A percentile compares a stretch with the other conserved stretches of the same genome.
Conservation (phyloP, 2,797 vertebrate species). For the Selene dorsalis region DNA sequence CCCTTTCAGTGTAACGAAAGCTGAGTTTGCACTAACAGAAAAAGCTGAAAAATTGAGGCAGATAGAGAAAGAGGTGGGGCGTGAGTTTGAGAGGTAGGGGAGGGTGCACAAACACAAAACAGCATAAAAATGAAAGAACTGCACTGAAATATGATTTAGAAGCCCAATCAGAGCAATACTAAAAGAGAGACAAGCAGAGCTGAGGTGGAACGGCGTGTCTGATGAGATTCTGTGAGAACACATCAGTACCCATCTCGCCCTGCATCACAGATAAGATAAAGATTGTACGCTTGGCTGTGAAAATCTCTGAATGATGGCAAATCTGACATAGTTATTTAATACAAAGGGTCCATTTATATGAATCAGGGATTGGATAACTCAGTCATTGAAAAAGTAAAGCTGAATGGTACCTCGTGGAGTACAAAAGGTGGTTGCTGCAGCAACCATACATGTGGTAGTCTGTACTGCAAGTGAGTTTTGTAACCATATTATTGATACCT, state of each 20-base stretch:
- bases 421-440: conserved; percentile 10
- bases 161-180: conserved; percentile 66
- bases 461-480: conserved; percentile 1
- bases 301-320: conserved; percentile 49
- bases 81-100: conserved; percentile 1
- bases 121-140: conserved; percentile 62
- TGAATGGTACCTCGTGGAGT: conserved; percentile 15
- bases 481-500: not conserved
- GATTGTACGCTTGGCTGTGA: conserved; percentile 43
- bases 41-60: conserved; percentile 45
- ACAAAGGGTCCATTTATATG: conserved; percentile 54
- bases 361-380: conserved; percentile 51
- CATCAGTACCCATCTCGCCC: conserved; percentile 55
- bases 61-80: conserved; percentile 42
- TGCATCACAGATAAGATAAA: conserved; percentile 42
- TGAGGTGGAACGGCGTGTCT: conserved; percentile 71
- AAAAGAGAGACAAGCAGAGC: conserved; percentile 59
- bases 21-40: conserved; percentile 39
- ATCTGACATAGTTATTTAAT: conserved; percentile 61
- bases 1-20: conserved; percentile 42
- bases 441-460: not conserved
- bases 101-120: conserved; percentile 58
- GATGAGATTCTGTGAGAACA: conserved; percentile 70
- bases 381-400: conserved; percentile 17
- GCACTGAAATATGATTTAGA: conserved; percentile 73